A percentile compares a stretch with the other conserved stretches of the same genome.
phyloP scores from a whole-genome alignment of 2,113 vertebrate genomes.

The Motacilla tschutschensis region DNA sequence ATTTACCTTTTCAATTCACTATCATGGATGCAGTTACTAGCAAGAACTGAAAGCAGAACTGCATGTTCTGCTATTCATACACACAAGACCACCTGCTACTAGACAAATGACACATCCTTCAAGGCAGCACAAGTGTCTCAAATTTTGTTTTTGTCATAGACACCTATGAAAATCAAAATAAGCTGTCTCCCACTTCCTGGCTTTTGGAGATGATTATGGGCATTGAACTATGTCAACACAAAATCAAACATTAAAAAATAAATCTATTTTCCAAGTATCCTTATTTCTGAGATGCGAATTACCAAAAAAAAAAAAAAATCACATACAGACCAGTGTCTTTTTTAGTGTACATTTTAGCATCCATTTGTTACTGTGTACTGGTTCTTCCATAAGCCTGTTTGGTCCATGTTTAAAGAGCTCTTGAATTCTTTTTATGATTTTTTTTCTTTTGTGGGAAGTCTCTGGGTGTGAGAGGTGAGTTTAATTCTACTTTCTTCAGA shows the following conservation, averaged over 20 bases:
- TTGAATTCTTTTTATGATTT: neutral
- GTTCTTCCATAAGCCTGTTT: constrained; percentile 5
- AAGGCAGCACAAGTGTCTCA: neutral
- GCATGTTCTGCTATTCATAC: neutral
- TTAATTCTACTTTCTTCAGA: constrained; percentile 65
- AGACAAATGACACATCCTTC: neutral
- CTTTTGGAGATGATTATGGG: neutral
- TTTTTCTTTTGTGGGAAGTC: neutral
- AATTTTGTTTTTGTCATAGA: neutral
- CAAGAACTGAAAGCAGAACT: neutral
- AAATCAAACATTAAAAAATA: constrained; percentile 38
- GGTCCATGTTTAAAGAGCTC: constrained; percentile 21
- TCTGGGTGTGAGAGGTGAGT: neutral
- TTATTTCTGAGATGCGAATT: constrained; percentile 58
- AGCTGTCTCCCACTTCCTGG: constrained; percentile 1
- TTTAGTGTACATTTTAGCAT: constrained; percentile 16
- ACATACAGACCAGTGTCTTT: constrained; percentile 16
- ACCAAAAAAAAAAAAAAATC: neutral
- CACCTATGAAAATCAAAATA: neutral
- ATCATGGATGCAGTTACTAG: neutral
- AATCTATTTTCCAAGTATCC: constrained; percentile 57
- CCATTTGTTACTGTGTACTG: neutral
- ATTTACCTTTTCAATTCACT: neutral
- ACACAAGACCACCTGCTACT: neutral
- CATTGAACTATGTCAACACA: neutral